Percentiles rank a stretch among this genome's conserved stretches.
Conservation (phyloP, 2,797 vertebrate species). For the Eulemur mongoz region DNA sequence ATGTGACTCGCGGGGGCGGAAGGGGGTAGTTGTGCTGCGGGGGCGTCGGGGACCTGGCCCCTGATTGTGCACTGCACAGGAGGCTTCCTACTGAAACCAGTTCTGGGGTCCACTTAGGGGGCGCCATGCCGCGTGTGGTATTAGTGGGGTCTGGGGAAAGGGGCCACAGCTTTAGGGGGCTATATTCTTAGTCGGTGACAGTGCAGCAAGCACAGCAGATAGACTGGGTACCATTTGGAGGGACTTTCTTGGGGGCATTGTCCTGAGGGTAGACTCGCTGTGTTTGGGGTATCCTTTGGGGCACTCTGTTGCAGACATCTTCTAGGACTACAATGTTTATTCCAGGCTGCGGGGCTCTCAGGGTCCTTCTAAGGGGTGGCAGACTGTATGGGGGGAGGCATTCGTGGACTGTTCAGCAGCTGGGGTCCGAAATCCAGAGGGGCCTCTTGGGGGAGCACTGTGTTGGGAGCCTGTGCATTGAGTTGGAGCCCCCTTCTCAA, state of each 20-base stretch:
- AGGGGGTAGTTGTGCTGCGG: neutral
- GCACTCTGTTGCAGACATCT: neutral
- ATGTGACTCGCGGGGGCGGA: neutral
- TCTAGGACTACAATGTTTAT: neutral
- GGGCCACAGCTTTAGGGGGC: neutral
- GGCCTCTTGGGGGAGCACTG: neutral
- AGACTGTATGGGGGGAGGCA: neutral
- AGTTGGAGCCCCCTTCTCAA: neutral
- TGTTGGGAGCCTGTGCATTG: neutral
- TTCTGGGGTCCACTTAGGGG: neutral
- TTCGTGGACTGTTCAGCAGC: neutral
- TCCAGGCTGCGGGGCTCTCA: neutral
- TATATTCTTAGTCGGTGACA: too few relatives aligned
- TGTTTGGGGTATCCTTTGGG: neutral
- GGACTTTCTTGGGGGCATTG: neutral
- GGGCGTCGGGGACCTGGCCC: neutral
- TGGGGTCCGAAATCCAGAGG: neutral
- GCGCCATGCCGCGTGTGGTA: neutral
- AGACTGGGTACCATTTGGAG: neutral
- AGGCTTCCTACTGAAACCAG: neutral
- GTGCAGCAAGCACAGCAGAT: neutral
- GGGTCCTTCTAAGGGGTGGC: neutral
- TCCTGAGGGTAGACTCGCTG: neutral
- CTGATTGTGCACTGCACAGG: neutral
- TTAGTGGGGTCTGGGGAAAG: neutral